phyloP scores from a whole-genome alignment of 2,797 vertebrate genomes.

The Muscicapa comitata region DNA sequence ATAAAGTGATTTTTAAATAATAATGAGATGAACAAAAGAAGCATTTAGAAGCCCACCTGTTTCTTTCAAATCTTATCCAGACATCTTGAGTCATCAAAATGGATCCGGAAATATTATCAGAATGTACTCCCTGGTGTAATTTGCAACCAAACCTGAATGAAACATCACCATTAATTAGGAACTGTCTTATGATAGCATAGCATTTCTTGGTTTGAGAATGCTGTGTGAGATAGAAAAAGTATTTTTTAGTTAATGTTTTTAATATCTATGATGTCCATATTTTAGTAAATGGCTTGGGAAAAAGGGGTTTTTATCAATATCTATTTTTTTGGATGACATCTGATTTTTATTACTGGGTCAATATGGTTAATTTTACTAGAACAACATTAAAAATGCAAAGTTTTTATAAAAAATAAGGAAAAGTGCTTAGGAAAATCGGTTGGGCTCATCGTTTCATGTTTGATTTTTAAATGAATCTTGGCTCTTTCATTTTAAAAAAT shows the following conservation, averaged over 20 bases:
- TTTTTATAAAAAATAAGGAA: not conserved
- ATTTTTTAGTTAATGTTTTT: not conserved
- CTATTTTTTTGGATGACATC: not conserved
- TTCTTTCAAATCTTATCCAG: constrained; percentile 1
- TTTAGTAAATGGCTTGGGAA: not conserved
- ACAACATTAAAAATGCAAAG: not conserved
- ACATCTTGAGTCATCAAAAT: constrained; percentile 11
- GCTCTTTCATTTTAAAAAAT: not conserved
- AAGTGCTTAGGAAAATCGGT: not conserved
- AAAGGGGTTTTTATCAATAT: not conserved
- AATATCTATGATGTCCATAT: not conserved
- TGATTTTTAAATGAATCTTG: not conserved
- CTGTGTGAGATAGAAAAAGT: not conserved
- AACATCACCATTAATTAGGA: not conserved
- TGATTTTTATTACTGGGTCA: not conserved
- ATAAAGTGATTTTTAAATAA: not conserved
- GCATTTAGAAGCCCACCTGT: not conserved
- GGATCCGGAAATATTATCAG: not conserved
- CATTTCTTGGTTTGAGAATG: not conserved
- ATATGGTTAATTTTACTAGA: not conserved
- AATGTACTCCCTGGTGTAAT: not conserved
- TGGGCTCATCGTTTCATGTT: not conserved
- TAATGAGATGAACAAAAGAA: not conserved
- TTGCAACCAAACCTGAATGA: not conserved
- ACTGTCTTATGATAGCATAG: not conserved